Evolutionary conservation across 2,113 vertebrate genomes (phyloP), one percentile per base, ranked within the genome.

Genomic region (Phainopepla nitens): DNA sequence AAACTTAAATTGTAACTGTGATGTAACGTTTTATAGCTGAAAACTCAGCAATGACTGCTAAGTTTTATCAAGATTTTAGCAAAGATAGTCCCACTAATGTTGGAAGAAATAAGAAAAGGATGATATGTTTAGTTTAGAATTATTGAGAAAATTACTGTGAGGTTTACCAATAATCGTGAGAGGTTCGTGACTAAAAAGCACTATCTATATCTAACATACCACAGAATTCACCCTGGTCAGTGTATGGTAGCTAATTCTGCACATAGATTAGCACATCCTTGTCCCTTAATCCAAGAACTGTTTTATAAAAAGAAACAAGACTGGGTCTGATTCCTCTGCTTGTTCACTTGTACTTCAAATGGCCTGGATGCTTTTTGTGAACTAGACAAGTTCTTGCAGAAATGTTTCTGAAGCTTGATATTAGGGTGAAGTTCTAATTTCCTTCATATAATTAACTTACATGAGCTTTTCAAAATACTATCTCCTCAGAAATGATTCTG

Each of bases 191-290:
- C 6, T 53, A 36, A 39, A 77, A 89, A 81, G 23, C 11, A 78
- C 19, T 20, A 45, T 4, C 28, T 75, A 12, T 13, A 58, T 36
- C 10, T 87, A 81, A 58, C 10, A 45, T 21, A 50, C 27, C 61
- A 13, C 18, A 27, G 28, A 79, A 14, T 49, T 82, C 19, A 87
- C 25, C 60, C 2, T 50, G 6, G 8, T 51, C 35, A 65, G 42
- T 19, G 3, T 35, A 28, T 9, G 15, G 33, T 10, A 75, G 18
- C 12, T 71, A 29, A 15, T 62, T 81, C 24, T 60, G 28, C 41
- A 58, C 2, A 44, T 1, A 25, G 2, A 11, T 20, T 4, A 54
- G 23, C 8, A 58, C 10, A 36, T 0, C 4, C 24, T 65, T 44
- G 14, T 49, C 28, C 15, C 16, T 76, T 13, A 60, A 17, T 28